Percentiles rank a stretch among this genome's conserved stretches.
These are phyloP conservation scores for Apeltes quadracus DNA, from an alignment of 2,113 vertebrate genomes.

Conservation along the genomic window DNA sequence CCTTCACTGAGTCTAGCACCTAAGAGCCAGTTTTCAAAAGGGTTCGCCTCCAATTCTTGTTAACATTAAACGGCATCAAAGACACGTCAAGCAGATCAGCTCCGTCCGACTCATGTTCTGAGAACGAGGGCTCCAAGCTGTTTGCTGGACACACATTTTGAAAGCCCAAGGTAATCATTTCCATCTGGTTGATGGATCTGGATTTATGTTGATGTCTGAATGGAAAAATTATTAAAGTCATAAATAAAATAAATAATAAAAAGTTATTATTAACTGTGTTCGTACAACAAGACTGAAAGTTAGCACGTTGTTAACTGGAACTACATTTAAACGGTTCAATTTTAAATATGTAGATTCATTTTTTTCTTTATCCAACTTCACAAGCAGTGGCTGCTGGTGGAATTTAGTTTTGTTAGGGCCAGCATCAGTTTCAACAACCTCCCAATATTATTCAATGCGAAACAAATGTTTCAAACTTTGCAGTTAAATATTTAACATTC, in stretches of 20 bases:
- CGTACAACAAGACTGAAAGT: neutral
- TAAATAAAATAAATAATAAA: too few relatives aligned
- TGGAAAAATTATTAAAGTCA: neutral
- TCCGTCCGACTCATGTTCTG: neutral
- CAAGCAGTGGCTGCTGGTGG: too few relatives aligned
- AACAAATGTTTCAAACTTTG: too few relatives aligned
- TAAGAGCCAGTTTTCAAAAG: neutral
- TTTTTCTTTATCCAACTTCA: too few relatives aligned
- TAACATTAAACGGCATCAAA: slow-evolving; percentile 2
- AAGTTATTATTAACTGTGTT: neutral
- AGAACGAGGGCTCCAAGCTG: neutral
- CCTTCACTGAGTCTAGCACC: too few relatives aligned
- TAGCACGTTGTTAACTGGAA: neutral
- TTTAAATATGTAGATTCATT: too few relatives aligned
- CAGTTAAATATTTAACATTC: too few relatives aligned
- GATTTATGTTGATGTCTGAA: neutral
- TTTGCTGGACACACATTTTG: neutral
- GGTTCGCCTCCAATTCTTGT: neutral
- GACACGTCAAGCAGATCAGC: neutral
- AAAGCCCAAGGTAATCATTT: neutral
- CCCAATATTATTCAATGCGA: too few relatives aligned
- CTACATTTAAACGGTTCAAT: too few relatives aligned
- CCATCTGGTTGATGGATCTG: neutral
- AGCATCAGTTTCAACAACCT: too few relatives aligned
- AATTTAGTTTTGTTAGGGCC: too few relatives aligned